Percentiles rank a stretch among this genome's conserved stretches.
phyloP scores from a whole-genome alignment of 1,140 invertebrate genomes.

The Calycopis cecrops region DNA sequence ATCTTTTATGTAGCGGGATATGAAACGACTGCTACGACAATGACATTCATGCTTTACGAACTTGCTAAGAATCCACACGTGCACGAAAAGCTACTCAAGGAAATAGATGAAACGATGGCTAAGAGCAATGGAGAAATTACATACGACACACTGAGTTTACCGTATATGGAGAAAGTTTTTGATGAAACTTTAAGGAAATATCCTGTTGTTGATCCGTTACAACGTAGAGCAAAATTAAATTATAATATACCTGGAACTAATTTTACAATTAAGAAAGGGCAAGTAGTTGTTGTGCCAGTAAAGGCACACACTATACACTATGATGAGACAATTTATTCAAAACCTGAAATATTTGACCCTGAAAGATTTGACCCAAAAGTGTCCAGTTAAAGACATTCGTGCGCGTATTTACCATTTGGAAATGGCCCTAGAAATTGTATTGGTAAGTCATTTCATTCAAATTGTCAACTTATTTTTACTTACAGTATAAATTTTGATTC shows the following conservation, averaged over 20 bases:
- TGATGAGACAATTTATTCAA: constrained; percentile 4
- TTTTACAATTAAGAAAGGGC: constrained; percentile 64
- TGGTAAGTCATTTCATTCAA: too few species aligned
- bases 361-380: neutral
- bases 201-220: constrained; percentile 67
- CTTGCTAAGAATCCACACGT: constrained; percentile 36
- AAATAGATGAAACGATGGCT: neutral
- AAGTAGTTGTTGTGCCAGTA: constrained; percentile 11
- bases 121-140: constrained; percentile 43
- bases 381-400: too few species aligned
- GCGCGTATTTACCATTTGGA: too few species aligned
- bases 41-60: neutral
- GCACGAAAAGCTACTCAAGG: constrained; percentile 35
- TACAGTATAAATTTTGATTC: too few species aligned
- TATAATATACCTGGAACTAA: constrained; percentile 71
- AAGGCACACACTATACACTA: constrained; percentile 24
- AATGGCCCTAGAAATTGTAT: too few species aligned
- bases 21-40: neutral
- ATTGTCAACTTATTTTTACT: too few species aligned
- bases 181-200: constrained; percentile 76
- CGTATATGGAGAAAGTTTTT: constrained; percentile 15
- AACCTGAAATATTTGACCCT: neutral
- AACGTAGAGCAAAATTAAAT: constrained; percentile 64
- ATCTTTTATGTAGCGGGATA: neutral
- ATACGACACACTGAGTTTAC: constrained; percentile 23